phyloP scores from a whole-genome alignment of 2,113 vertebrate species.

The Acrocephalus kingi region DNA sequence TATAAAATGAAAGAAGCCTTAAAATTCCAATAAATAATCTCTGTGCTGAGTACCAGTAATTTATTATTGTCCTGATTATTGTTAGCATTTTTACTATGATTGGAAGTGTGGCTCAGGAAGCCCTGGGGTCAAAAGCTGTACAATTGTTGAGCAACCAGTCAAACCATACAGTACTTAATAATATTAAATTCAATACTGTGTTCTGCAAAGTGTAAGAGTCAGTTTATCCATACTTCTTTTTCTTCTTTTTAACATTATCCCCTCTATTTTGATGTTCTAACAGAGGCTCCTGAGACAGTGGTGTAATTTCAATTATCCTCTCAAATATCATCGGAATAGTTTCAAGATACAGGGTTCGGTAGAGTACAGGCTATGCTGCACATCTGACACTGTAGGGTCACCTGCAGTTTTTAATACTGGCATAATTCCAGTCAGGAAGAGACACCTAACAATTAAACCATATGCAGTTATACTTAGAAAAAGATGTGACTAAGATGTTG shows the following conservation, averaged over 20 bases:
- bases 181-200: neutral
- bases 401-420: neutral
- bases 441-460: neutral
- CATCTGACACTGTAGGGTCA: neutral
- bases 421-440: neutral
- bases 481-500: neutral
- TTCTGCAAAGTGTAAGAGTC: neutral
- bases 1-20: neutral
- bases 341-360: neutral
- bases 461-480: neutral
- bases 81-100: neutral
- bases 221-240: neutral
- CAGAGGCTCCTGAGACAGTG: neutral
- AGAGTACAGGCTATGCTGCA: accelerated
- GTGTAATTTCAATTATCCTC: neutral
- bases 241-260: neutral
- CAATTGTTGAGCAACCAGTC: neutral
- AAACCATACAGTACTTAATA: neutral
- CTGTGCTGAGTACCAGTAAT: neutral
- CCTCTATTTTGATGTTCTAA: neutral
- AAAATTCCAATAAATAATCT: slow-evolving; percentile 17
- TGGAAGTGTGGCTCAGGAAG: neutral
- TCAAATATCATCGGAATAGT: neutral
- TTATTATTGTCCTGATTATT: neutral
- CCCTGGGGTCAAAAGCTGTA: neutral